Conservation (phyloP, 2,888 invertebrate species). For the Mystacides longicornis region DNA sequence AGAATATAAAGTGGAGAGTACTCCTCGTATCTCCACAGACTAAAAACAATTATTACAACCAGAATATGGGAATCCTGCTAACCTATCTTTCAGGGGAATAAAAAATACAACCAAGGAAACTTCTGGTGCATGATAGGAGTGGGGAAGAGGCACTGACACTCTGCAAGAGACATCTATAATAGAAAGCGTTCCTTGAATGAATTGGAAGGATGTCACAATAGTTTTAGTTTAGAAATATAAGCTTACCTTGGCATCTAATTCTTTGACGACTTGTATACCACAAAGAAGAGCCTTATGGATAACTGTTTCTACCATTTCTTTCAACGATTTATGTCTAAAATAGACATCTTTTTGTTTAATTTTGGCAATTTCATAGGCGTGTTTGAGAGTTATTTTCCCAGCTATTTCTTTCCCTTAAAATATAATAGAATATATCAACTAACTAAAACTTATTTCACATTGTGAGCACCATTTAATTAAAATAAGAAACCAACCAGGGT, state of each 20-base stretch:
- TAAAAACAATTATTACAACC: too few species aligned
- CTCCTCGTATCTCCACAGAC: too few species aligned
- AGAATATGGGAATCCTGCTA: too few species aligned
- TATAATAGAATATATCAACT: constrained; percentile 7
- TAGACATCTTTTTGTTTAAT: constrained; percentile 88
- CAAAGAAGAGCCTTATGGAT: constrained; percentile 70
- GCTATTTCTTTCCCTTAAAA: constrained; percentile 62
- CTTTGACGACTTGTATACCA: constrained; percentile 78
- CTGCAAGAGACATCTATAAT: too few species aligned
- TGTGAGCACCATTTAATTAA: neutral
- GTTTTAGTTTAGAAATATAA: neutral
- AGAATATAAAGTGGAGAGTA: too few species aligned
- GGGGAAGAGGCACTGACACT: too few species aligned
- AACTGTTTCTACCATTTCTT: constrained; percentile 73
- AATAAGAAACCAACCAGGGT: neutral
- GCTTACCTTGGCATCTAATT: constrained; percentile 58
- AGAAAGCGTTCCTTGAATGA: too few species aligned
- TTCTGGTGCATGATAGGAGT: too few species aligned
- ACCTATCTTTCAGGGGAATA: too few species aligned
- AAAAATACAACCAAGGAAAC: too few species aligned
- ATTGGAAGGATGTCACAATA: too few species aligned
- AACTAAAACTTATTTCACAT: too few species aligned
- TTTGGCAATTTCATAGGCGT: constrained; percentile 95
- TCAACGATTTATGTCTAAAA: constrained; percentile 51
- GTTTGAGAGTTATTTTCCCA: constrained; percentile 89